Percentiles rank a stretch among this genome's conserved stretches.
These are phyloP conservation scores for Stigmatopora nigra DNA, from an alignment of 2,113 vertebrate species.

Conservation along the genomic window DNA sequence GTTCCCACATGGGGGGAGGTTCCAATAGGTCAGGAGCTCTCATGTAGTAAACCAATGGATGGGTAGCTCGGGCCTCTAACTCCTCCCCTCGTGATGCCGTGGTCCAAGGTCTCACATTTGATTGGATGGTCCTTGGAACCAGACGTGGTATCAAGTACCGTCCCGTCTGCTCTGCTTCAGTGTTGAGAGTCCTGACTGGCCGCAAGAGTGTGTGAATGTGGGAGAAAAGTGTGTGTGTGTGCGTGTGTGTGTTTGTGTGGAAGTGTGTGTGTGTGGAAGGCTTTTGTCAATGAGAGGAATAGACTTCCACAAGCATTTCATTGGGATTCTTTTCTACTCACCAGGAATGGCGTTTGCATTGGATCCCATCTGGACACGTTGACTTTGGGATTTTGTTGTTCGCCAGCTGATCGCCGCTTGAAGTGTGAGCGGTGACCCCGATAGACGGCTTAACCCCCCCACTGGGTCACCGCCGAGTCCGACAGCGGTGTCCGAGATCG, in stretches of 20 bases:
- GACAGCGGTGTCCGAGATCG: slow-evolving; percentile 33
- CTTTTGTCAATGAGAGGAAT: slow-evolving; percentile 23
- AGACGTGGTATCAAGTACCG: slow-evolving; percentile 59
- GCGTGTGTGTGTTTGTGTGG: slow-evolving; percentile 2
- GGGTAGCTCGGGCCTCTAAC: slow-evolving; percentile 24
- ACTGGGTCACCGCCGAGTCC: slow-evolving; percentile 40
- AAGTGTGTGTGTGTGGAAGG: slow-evolving; percentile 32
- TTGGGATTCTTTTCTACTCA: slow-evolving; percentile 20
- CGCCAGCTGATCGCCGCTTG: slow-evolving; percentile 23
- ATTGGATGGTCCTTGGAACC: slow-evolving; percentile 65
- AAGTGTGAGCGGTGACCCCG: slow-evolving; percentile 25
- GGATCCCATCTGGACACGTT: slow-evolving; percentile 26
- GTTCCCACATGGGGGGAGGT: slow-evolving; percentile 50
- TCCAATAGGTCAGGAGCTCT: slow-evolving; percentile 54
- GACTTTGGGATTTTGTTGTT: neutral
- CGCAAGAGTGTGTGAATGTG: slow-evolving; percentile 32
- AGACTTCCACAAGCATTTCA: slow-evolving; percentile 18
- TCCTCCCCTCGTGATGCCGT: slow-evolving; percentile 30
- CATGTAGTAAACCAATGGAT: slow-evolving; percentile 53
- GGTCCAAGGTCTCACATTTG: slow-evolving; percentile 31
- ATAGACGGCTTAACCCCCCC: slow-evolving; percentile 24
- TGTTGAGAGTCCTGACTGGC: slow-evolving; percentile 44
- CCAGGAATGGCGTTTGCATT: slow-evolving; percentile 23
- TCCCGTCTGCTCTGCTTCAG: slow-evolving; percentile 61
- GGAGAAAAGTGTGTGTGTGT: slow-evolving; percentile 15